Evolutionary conservation across 2,888 invertebrate species (phyloP).

Genomic region (Latrodectus hesperus): DNA sequence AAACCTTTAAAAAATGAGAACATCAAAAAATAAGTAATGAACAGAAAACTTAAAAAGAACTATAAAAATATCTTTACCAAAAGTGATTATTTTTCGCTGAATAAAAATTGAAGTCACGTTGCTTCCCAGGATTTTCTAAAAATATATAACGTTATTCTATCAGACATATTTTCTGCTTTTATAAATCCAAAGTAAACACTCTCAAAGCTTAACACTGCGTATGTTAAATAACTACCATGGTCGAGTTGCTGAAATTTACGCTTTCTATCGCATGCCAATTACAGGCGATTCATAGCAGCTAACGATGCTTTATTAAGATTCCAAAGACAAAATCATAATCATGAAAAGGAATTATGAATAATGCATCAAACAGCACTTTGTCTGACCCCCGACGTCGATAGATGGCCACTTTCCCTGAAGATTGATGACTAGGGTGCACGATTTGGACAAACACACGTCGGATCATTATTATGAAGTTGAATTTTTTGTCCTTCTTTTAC

Average conservation of each 20-base stretch:
- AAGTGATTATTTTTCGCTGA: too few relatives aligned
- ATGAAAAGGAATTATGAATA: conserved; percentile 37
- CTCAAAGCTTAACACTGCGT: too few relatives aligned
- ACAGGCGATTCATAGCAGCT: conserved; percentile 29
- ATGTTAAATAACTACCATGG: too few relatives aligned
- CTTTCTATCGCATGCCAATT: conserved; percentile 10
- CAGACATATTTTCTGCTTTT: too few relatives aligned
- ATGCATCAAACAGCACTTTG: conserved; percentile 19
- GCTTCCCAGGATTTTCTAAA: too few relatives aligned
- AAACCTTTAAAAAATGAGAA: too few relatives aligned
- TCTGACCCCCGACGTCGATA: conserved; percentile 3
- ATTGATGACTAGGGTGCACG: conserved; percentile 51
- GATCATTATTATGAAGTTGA: conserved; percentile 47
- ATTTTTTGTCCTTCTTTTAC: conserved; percentile 3
- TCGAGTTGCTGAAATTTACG: background rate
- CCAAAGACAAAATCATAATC: conserved; percentile 55
- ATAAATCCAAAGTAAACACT: too few relatives aligned
- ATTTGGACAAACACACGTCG: conserved; percentile 57
- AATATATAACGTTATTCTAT: too few relatives aligned
- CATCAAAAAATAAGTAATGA: too few relatives aligned
- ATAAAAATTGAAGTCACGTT: too few relatives aligned
- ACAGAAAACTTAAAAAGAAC: too few relatives aligned
- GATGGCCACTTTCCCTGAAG: conserved; percentile 46
- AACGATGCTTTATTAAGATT: conserved; percentile 54
- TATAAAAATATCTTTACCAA: too few relatives aligned